Evolutionary conservation across 2,113 vertebrate species (phyloP).

Genomic region (Ibidorhyncha struthersii): DNA sequence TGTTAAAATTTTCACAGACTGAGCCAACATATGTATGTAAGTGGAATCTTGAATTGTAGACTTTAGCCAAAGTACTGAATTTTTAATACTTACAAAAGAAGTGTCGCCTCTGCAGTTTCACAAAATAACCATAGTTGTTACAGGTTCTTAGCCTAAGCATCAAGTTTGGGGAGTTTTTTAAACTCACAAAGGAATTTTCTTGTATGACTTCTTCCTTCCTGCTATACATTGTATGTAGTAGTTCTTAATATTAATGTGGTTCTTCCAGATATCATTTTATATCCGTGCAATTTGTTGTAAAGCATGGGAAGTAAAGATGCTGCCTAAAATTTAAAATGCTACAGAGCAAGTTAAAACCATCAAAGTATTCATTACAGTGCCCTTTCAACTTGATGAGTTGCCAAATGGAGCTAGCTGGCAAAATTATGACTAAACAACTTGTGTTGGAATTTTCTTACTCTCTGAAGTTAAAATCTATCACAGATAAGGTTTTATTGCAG

Average conservation of each 20-base stretch:
- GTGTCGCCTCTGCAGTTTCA: neutral
- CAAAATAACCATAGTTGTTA: neutral
- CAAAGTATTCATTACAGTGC: neutral
- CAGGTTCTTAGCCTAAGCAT: rapidly evolving
- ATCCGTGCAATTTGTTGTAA: neutral
- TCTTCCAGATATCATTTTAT: neutral
- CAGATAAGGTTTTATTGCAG: neutral
- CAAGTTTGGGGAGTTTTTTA: neutral
- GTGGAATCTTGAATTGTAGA: neutral
- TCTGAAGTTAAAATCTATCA: neutral
- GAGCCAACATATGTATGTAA: neutral
- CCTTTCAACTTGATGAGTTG: neutral
- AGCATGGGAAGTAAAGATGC: neutral
- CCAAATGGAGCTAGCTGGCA: neutral
- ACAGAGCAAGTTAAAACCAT: neutral
- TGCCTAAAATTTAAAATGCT: neutral
- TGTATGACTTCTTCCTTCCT: neutral
- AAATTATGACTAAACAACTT: neutral
- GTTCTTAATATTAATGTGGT: neutral
- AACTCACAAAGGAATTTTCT: neutral
- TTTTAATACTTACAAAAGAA: neutral
- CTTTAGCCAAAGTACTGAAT: neutral
- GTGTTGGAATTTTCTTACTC: neutral
- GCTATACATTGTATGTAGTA: neutral
- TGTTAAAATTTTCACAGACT: neutral